Evolutionary conservation across 2,797 vertebrate genomes (phyloP).

Genomic region (Anguilla anguilla): DNA sequence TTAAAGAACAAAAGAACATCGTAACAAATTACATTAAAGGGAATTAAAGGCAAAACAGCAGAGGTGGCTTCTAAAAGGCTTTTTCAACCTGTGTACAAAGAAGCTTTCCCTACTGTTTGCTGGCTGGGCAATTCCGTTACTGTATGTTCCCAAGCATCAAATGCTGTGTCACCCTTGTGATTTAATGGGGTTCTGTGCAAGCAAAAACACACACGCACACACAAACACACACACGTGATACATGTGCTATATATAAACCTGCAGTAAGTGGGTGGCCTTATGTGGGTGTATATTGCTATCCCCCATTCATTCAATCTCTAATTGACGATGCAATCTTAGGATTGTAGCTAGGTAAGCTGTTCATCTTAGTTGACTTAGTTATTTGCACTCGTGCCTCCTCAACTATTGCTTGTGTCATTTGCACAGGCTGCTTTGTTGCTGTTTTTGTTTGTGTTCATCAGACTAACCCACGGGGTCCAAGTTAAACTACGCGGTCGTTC

Average conservation of each 20-base stretch:
- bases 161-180: constrained; percentile 44
- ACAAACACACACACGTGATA: constrained; percentile 31
- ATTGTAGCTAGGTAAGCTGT: too few species aligned
- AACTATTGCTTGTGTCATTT: too few species aligned
- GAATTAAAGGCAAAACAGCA: not conserved
- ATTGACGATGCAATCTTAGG: too few species aligned
- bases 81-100: not conserved
- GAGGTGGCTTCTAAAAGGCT: not conserved
- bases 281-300: not conserved
- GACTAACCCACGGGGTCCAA: too few species aligned
- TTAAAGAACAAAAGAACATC: not conserved
- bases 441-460: too few species aligned
- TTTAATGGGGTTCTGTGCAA: constrained; percentile 48
- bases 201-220: constrained; percentile 44
- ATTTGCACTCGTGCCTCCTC: too few species aligned
- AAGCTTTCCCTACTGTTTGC: not conserved
- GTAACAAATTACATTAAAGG: not conserved
- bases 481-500: too few species aligned
- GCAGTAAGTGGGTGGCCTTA: not conserved
- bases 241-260: constrained; percentile 23
- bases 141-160: not conserved
- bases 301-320: not conserved
- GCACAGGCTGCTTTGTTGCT: too few species aligned
- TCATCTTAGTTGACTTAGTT: too few species aligned
- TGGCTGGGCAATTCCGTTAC: not conserved